These are phyloP conservation scores for Indicator indicator DNA, from an alignment of 2,113 vertebrate genomes.

Conservation along the genomic window DNA sequence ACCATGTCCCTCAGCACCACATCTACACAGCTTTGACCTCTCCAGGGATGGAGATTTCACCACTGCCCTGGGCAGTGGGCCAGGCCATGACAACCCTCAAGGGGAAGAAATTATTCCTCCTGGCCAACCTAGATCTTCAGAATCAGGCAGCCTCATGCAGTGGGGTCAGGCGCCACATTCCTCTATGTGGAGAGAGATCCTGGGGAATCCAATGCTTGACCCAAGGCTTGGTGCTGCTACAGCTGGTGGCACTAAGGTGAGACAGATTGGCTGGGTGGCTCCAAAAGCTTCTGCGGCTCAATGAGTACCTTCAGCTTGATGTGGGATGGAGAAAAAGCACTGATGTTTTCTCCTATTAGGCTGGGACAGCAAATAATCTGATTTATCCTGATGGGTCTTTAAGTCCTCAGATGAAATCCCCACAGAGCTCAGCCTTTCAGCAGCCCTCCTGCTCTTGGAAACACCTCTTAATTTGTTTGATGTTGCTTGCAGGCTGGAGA, in stretches of 20 bases:
- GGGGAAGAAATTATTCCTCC: neutral
- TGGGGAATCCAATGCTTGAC: neutral
- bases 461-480: neutral
- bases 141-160: neutral
- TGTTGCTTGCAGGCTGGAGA: neutral
- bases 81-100: neutral
- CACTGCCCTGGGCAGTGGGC: neutral
- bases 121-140: neutral
- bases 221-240: neutral
- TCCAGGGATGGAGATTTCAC: neutral
- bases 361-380: neutral
- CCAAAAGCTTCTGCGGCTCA: neutral
- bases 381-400: neutral
- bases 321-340: neutral
- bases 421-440: fast-evolving
- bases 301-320: neutral
- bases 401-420: neutral
- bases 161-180: neutral
- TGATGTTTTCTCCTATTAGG: neutral
- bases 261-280: too few species aligned
- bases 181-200: neutral
- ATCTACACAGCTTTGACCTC: neutral
- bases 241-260: neutral
- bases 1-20: neutral
- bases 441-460: neutral